Percentiles rank a stretch among this genome's conserved stretches.
Conservation (phyloP, 2,113 vertebrate genomes). For the Hydropotes inermis region DNA sequence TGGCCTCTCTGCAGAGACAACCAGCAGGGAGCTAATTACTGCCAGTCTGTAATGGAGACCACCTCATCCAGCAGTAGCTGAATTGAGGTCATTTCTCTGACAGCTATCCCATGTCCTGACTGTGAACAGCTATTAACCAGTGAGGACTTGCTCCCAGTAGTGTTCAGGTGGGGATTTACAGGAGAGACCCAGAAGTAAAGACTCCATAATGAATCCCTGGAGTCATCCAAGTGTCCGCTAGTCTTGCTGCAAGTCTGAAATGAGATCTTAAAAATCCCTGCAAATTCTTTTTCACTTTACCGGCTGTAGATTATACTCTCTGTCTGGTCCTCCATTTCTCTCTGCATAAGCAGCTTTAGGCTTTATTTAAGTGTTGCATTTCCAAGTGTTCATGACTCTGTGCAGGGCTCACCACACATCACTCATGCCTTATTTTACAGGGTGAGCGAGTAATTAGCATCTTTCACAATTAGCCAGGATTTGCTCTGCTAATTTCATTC, state of each 20-base stretch:
- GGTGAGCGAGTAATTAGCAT: slow-evolving; percentile 85
- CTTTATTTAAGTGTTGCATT: slow-evolving; percentile 85
- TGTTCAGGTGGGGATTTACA: neutral
- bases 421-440: slow-evolving; percentile 85
- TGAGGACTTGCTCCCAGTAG: neutral
- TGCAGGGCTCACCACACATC: slow-evolving; percentile 79
- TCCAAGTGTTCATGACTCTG: slow-evolving; percentile 81
- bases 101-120: neutral
- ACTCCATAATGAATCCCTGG: neutral
- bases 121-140: slow-evolving; percentile 30
- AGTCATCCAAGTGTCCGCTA: neutral
- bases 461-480: slow-evolving; percentile 85
- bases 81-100: neutral
- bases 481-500: slow-evolving; percentile 87
- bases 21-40: slow-evolving; percentile 29
- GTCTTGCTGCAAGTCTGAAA: slow-evolving; percentile 8
- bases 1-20: slow-evolving; percentile 31
- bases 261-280: slow-evolving; percentile 59
- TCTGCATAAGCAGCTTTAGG: slow-evolving; percentile 82
- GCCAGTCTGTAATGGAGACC: neutral
- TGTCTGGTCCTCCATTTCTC: slow-evolving; percentile 78
- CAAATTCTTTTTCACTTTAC: slow-evolving; percentile 37
- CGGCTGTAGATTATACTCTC: slow-evolving; percentile 67
- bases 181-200: neutral
- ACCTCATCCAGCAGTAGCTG: neutral